phyloP scores from a whole-genome alignment of 2,113 vertebrate genomes.

The Hiodon tergisus region DNA sequence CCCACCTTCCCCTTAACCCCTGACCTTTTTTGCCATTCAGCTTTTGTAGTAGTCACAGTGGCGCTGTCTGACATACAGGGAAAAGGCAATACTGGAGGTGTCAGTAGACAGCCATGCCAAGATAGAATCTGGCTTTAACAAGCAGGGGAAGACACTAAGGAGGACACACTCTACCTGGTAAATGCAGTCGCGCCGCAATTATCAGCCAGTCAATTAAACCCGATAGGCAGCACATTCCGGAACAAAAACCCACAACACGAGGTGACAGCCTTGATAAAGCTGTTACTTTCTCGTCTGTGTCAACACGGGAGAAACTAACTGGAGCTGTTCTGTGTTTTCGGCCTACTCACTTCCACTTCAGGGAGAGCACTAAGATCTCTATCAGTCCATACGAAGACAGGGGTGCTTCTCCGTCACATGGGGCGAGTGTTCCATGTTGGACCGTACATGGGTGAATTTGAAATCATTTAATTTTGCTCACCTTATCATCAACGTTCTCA shows the following conservation, averaged over 20 bases:
- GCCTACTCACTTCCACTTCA: not conserved
- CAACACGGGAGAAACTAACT: not conserved
- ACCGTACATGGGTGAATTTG: too few species aligned
- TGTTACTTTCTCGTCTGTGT: not conserved
- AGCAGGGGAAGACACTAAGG: slow-evolving; percentile 48
- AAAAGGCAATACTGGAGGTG: slow-evolving; percentile 28
- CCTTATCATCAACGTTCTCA: too few species aligned
- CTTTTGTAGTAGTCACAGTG: too few species aligned
- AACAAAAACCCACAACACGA: not conserved
- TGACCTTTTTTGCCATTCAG: too few species aligned
- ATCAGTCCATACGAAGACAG: not conserved
- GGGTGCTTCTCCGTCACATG: not conserved
- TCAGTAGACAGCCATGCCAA: slow-evolving; percentile 26
- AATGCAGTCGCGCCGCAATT: slow-evolving; percentile 55
- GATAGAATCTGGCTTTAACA: slow-evolving; percentile 36
- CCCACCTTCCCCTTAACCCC: too few species aligned
- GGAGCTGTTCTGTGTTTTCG: not conserved
- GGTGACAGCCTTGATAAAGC: not conserved
- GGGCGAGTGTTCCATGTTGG: too few species aligned
- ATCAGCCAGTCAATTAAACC: slow-evolving; percentile 60
- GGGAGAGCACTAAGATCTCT: not conserved
- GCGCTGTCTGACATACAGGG: not conserved
- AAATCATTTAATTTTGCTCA: too few species aligned
- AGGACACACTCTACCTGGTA: slow-evolving; percentile 54
- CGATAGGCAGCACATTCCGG: slow-evolving; percentile 6